Evolutionary conservation across 2,797 vertebrate species (phyloP).

Genomic region (Furcifer pardalis): DNA sequence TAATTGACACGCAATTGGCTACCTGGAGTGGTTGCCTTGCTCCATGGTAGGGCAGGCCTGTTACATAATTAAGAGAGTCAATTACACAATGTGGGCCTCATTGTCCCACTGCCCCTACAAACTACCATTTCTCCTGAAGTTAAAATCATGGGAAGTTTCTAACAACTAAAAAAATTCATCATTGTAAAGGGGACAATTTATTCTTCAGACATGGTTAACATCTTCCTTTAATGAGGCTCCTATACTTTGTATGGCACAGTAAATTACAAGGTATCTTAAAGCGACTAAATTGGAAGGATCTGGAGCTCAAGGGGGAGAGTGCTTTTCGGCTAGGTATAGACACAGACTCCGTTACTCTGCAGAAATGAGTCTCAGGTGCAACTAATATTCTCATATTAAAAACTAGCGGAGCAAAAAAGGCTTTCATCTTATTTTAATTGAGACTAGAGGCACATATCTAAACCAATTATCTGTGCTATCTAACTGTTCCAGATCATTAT

Average conservation of each 20-base stretch:
- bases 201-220: conserved; percentile 72
- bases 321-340: background rate
- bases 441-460: conserved; percentile 39
- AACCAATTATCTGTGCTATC: conserved; percentile 59
- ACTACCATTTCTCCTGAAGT: conserved; percentile 15
- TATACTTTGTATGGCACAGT: conserved; percentile 67
- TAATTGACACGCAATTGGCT: background rate
- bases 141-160: background rate
- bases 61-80: background rate
- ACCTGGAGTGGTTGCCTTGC: background rate
- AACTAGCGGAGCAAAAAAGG: conserved; percentile 41
- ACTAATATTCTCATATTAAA: conserved; percentile 40
- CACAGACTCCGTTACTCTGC: conserved; percentile 23
- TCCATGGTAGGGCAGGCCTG: background rate
- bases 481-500: conserved; percentile 41
- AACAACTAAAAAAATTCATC: conserved; percentile 42
- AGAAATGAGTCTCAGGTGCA: conserved; percentile 46
- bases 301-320: conserved; percentile 35
- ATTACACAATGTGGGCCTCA: background rate
- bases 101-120: conserved; percentile 8
- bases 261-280: conserved; percentile 72
- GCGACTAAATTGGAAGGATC: conserved; percentile 64
- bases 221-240: conserved; percentile 70
- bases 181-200: conserved; percentile 71
- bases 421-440: conserved; percentile 55